Base-by-base conservation (phyloP, 2,113 vertebrate genomes). In the Pterocles orientalis region DNA sequence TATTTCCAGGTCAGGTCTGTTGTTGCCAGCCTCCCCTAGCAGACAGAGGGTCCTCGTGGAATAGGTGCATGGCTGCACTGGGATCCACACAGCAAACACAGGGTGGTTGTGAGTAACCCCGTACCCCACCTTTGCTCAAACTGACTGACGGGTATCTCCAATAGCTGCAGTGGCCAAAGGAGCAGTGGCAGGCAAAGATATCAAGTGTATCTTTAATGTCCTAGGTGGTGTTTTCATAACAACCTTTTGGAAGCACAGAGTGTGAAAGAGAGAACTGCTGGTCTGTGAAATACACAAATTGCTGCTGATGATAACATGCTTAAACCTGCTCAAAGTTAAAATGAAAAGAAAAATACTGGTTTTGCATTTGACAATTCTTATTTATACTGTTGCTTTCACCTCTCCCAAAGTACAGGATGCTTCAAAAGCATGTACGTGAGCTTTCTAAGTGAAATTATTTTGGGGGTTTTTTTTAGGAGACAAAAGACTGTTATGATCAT, bases 1-100 rank as follows among this genome's bases (percentile, higher is more conserved):
- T 28, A 28, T 39, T 70, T 89, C 36, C 36, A 39, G 21, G 21
- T 50, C 23, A 12, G 11, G 34, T 51, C 31, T 25, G 19, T 26
- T 12, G 0, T 17, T n/a, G 23, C 29, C 43, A 6, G 19, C 11
- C 47, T 33, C 15, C 21, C 23, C 51, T 16, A 6, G 34, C 0
- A 60, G n/a, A 62, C 62, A 51, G 24, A 72, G 20, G 29, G 33
- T 24, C 64, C 66, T 61, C 1, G 1, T 69, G 47, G 50, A 50
- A 20, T 0, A 54, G 29, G 17, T 25, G 48, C 1, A 1, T 29
- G 34, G 51, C 80, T 39, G 48, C 56, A 66, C 57, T 78, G 48
- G 51, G 31, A 20, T 73, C 47, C n/a, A 10, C n/a, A 13, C 4
- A 15, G 75, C 58, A 58, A 19, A 13, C n/a, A 5, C 0, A 7